Conservation (phyloP, 1,140 invertebrate genomes). For the Macrobrachium nipponense region DNA sequence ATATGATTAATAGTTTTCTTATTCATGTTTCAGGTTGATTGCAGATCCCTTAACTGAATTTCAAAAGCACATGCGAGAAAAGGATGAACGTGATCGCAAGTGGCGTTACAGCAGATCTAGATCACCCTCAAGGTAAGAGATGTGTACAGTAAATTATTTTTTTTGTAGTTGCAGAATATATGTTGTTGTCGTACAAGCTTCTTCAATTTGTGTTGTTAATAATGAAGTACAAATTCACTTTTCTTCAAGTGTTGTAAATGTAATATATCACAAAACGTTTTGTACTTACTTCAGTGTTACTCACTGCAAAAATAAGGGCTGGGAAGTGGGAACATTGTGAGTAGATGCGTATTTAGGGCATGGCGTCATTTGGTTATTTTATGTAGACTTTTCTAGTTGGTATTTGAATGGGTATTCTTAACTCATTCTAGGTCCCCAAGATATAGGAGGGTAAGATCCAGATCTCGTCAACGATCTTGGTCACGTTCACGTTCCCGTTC, state of each 20-base stretch:
- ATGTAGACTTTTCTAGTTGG: too few relatives aligned
- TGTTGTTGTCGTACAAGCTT: neutral
- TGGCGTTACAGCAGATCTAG: constrained; percentile 41
- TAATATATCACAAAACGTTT: too few relatives aligned
- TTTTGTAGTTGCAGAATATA: neutral
- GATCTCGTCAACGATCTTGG: constrained; percentile 33
- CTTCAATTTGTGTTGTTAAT: neutral
- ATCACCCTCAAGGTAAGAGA: constrained; percentile 37
- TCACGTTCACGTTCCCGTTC: constrained; percentile 30
- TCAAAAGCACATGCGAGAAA: constrained; percentile 44
- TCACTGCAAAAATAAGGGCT: too few relatives aligned
- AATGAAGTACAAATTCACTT: too few relatives aligned
- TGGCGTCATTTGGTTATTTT: too few relatives aligned
- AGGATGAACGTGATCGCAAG: constrained; percentile 31
- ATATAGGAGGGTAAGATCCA: constrained; percentile 16
- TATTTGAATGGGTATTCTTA: too few relatives aligned
- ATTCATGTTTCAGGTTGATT: constrained; percentile 14
- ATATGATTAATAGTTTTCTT: too few relatives aligned
- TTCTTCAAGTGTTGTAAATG: too few relatives aligned
- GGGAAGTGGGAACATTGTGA: too few relatives aligned
- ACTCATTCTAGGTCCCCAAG: neutral
- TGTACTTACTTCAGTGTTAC: too few relatives aligned
- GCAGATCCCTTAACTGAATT: constrained; percentile 42
- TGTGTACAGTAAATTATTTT: neutral
- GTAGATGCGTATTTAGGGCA: too few relatives aligned